Conservation (phyloP, 2,888 invertebrate genomes). For the Parnassius orleans region DNA sequence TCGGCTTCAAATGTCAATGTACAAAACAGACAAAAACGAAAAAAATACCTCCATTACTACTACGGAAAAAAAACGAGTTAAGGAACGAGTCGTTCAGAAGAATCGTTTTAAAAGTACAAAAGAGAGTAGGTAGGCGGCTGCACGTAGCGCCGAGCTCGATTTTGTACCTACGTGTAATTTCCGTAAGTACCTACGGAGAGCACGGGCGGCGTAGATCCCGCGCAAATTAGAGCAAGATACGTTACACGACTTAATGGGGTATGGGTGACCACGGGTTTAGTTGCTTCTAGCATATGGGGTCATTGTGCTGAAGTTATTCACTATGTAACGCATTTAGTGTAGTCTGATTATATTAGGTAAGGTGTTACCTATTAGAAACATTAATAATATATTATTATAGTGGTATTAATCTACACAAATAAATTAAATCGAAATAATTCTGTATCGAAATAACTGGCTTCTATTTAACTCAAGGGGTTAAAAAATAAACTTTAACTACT, state of each 20-base stretch:
- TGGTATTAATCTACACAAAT: too few relatives aligned
- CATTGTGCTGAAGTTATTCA: not conserved
- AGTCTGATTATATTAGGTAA: too few relatives aligned
- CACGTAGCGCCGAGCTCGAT: slow-evolving; percentile 13
- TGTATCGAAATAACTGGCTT: too few relatives aligned
- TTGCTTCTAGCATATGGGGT: not conserved
- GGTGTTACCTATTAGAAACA: too few relatives aligned
- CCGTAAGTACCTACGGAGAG: slow-evolving; percentile 20
- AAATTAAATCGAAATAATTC: too few relatives aligned
- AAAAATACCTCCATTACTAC: not conserved
- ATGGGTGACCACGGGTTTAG: slow-evolving; percentile 4
- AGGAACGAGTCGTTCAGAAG: slow-evolving; percentile 8
- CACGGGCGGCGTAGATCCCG: slow-evolving; percentile 8
- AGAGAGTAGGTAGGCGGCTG: slow-evolving; percentile 2
- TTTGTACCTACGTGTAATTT: slow-evolving; percentile 15
- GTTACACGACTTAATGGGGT: slow-evolving; percentile 4
- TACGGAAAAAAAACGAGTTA: slow-evolving; percentile 1
- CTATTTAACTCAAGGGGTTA: too few relatives aligned
- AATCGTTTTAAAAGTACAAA: slow-evolving; percentile 17
- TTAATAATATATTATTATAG: too few relatives aligned
- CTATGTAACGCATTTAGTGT: too few relatives aligned
- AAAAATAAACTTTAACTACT: too few relatives aligned
- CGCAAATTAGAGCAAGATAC: slow-evolving; percentile 18
- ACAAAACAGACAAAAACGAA: slow-evolving; percentile 2
- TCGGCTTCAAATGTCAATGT: not conserved